phyloP scores from a whole-genome alignment of 2,888 invertebrate species.

The Macropis europaea region DNA sequence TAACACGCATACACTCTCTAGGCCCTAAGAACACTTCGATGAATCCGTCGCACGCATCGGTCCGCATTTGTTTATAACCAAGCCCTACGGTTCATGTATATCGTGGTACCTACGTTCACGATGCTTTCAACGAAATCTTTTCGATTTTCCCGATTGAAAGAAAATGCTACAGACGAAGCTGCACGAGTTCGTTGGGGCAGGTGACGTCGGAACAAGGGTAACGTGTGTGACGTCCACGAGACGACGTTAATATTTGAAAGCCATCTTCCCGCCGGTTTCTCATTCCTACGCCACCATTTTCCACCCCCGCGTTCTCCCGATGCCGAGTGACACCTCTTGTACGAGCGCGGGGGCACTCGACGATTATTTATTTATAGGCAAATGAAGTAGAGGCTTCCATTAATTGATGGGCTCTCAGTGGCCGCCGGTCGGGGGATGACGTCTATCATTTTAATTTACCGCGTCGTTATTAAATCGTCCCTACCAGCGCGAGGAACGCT shows the following conservation, averaged over 20 bases:
- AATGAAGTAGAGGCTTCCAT: conserved; percentile 60
- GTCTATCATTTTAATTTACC: conserved; percentile 78
- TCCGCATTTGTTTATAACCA: too few species aligned
- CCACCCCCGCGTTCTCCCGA: conserved; percentile 38
- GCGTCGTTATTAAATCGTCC: conserved; percentile 72
- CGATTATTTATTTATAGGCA: conserved; percentile 67
- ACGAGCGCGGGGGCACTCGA: conserved; percentile 65
- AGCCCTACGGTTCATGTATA: too few species aligned
- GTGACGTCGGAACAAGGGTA: conserved; percentile 61
- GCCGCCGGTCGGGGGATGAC: conserved; percentile 72
- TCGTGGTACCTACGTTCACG: too few species aligned
- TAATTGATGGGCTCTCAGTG: conserved; percentile 78
- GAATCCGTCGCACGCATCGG: too few species aligned
- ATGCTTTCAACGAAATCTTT: too few species aligned
- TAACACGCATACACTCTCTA: too few species aligned
- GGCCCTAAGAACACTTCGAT: too few species aligned
- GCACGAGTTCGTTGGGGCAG: conserved; percentile 56
- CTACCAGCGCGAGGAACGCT: conserved; percentile 42
- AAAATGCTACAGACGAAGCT: conserved; percentile 30
- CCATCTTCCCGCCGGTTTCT: conserved; percentile 61
- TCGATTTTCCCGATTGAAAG: not conserved
- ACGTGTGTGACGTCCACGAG: conserved; percentile 73
- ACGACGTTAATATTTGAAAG: conserved; percentile 76
- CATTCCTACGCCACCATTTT: conserved; percentile 50
- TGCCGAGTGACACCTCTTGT: conserved; percentile 68